A percentile compares a stretch with the other conserved stretches of the same genome.
phyloP scores from a whole-genome alignment of 2,113 vertebrate genomes.

The Dipodomys stephensi region DNA sequence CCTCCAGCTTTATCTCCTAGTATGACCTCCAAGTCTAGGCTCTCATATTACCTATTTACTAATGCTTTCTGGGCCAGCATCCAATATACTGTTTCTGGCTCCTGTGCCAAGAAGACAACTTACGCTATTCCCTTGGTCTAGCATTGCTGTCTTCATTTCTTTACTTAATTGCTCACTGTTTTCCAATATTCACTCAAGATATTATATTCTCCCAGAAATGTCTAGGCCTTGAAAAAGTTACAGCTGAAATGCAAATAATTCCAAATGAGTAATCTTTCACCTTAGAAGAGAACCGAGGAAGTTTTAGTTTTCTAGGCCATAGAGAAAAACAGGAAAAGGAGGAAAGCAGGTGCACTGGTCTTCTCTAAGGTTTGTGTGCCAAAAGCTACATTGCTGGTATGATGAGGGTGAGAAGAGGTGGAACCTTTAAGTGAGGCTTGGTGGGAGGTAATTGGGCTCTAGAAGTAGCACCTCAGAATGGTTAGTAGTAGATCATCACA shows the following conservation, averaged over 20 bases:
- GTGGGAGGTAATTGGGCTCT: background rate
- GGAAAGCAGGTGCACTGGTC: background rate
- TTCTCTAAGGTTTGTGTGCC: background rate
- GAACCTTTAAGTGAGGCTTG: background rate
- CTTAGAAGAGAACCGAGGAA: background rate
- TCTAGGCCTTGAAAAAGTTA: conserved; percentile 41
- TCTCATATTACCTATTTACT: conserved; percentile 57
- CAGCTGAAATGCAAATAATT: conserved; percentile 46
- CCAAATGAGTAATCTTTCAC: background rate
- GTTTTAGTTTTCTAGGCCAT: background rate
- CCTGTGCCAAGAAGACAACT: conserved; percentile 50
- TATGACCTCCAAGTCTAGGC: background rate
- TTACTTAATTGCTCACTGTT: background rate
- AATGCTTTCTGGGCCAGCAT: conserved; percentile 57
- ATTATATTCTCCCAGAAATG: background rate
- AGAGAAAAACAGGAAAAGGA: background rate
- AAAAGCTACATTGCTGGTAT: too few species aligned
- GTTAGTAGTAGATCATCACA: background rate
- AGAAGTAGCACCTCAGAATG: background rate
- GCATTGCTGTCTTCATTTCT: conserved; percentile 3
- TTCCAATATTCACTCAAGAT: background rate
- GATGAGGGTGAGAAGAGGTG: background rate
- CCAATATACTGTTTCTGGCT: conserved; percentile 26
- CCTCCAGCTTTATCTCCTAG: background rate
- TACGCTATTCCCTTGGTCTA: background rate